Percentiles rank a stretch among this genome's conserved stretches.
These are phyloP conservation scores for Neopelma chrysocephalum DNA, from an alignment of 2,797 vertebrate genomes.

Conservation along the genomic window DNA sequence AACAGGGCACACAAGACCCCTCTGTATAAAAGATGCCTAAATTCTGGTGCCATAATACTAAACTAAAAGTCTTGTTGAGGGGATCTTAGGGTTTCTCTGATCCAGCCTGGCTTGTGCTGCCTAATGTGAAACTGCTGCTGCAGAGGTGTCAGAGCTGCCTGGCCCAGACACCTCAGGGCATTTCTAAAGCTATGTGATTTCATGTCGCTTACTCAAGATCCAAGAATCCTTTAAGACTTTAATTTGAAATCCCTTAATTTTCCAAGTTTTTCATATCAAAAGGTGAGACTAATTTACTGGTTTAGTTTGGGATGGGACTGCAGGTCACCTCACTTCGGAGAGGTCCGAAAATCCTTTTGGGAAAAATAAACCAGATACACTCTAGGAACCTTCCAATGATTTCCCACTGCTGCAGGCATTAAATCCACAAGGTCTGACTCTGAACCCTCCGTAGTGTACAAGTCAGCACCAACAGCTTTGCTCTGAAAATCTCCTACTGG, in stretches of 20 bases:
- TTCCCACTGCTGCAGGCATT: neutral
- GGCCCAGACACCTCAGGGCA: neutral
- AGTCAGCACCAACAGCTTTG: neutral
- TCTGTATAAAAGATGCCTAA: neutral
- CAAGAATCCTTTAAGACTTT: neutral
- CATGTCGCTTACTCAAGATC: neutral
- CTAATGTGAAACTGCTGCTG: neutral
- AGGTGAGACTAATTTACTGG: neutral
- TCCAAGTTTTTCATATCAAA: neutral
- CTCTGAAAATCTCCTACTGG: too few species aligned
- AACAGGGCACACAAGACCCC: fast-evolving
- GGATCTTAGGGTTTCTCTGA: neutral
- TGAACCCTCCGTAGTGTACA: neutral
- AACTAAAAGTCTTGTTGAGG: neutral
- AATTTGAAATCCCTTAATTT: neutral
- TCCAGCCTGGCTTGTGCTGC: neutral
- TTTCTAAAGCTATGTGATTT: neutral
- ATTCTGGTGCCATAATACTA: neutral
- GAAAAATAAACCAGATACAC: neutral
- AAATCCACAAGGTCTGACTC: neutral
- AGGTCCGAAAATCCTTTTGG: neutral
- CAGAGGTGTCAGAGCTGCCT: neutral
- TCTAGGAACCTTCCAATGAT: neutral
- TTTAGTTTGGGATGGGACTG: neutral
- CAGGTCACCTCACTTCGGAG: neutral